These are phyloP conservation scores for Automeris io DNA, from an alignment of 2,888 invertebrate species.

Conservation along the genomic window DNA sequence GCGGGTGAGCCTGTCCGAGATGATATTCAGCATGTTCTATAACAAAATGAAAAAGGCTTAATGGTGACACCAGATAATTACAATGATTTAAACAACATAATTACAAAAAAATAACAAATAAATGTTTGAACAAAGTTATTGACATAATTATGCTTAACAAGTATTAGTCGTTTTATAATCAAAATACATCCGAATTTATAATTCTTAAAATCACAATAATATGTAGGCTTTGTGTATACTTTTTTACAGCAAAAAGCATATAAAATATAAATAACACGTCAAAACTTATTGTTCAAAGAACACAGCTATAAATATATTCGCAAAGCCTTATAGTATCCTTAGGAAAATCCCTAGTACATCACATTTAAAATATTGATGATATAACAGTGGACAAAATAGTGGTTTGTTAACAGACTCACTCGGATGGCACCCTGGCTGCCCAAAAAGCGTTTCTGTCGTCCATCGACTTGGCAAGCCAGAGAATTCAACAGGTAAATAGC, in stretches of 20 bases:
- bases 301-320: not conserved
- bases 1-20: slow-evolving; percentile 86
- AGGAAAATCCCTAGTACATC: no score
- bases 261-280: no score
- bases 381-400: no score
- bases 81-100: not conserved
- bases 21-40: slow-evolving; percentile 88
- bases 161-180: no score
- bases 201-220: no score
- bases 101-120: not conserved
- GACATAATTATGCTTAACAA: no score
- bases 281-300: no score
- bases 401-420: slow-evolving; percentile 67
- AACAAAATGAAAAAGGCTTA: slow-evolving; percentile 22
- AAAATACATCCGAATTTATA: no score
- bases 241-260: no score
- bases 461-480: slow-evolving; percentile 97
- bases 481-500: slow-evolving; percentile 97
- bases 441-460: slow-evolving; percentile 92
- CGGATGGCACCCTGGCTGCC: slow-evolving; percentile 93
- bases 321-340: no score
- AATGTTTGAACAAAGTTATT: not conserved
- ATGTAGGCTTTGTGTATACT: no score
- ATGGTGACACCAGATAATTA: not conserved
- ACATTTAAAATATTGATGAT: no score